Conservation (phyloP, 2,888 invertebrate species). For the Macrosiphum euphorbiae region DNA sequence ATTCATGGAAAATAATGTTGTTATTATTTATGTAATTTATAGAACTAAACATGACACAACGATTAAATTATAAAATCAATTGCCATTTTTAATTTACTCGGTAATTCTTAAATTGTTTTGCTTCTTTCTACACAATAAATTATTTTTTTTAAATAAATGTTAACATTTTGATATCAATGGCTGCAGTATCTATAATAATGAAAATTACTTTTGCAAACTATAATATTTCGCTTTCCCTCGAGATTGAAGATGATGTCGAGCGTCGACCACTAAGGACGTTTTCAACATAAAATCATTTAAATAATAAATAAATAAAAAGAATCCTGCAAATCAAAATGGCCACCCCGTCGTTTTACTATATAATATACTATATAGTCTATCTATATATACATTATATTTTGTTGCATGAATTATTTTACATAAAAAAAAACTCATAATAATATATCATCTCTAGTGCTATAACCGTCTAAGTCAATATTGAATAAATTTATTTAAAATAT, state of each 20-base stretch:
- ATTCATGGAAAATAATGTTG: conserved; percentile 56
- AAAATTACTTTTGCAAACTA: neutral
- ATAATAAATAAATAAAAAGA: conserved; percentile 21
- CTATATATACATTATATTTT: neutral
- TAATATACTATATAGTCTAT: neutral
- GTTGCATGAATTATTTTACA: conserved; percentile 16
- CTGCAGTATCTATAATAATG: neutral
- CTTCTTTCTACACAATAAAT: neutral
- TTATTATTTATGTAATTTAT: conserved; percentile 46
- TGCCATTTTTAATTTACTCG: conserved; percentile 15
- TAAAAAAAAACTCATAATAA: neutral
- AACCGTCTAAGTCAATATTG: neutral
- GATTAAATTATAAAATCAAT: conserved; percentile 58
- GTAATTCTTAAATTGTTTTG: conserved; percentile 33
- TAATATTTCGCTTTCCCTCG: neutral
- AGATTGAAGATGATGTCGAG: neutral
- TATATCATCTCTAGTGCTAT: neutral
- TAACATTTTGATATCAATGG: conserved; percentile 29
- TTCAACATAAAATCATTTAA: neutral
- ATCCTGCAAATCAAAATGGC: neutral
- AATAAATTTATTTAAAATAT: conserved; percentile 1
- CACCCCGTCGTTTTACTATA: conserved; percentile 34
- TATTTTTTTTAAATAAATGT: neutral
- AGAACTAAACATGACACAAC: conserved; percentile 34
- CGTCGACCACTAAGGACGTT: conserved; percentile 31